Conservation (phyloP, 2,888 invertebrate genomes). For the Exephanes ischioxanthus region DNA sequence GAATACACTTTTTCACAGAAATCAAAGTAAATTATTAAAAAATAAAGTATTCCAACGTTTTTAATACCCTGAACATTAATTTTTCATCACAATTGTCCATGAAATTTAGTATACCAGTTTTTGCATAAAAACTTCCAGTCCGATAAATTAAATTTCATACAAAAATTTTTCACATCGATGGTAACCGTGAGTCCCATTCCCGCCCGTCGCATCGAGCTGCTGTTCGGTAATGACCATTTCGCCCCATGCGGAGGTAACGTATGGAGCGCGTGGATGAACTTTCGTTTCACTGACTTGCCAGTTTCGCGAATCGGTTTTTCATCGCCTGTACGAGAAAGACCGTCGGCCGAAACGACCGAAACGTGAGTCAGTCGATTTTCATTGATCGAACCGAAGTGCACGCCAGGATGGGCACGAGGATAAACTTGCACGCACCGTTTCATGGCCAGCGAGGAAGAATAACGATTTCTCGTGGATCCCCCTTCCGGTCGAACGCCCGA, state of each 20-base stretch:
- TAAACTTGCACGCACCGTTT: background rate
- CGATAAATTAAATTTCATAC: no score
- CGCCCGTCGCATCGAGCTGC: no score
- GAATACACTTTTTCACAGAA: no score
- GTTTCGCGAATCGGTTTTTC: conserved; percentile 25
- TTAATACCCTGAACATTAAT: no score
- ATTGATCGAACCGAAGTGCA: conserved; percentile 2
- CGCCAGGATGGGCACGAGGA: background rate
- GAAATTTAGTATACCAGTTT: no score
- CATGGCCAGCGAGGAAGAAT: conserved; percentile 19
- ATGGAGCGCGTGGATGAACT: conserved; percentile 5
- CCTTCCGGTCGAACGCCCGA: conserved; percentile 41
- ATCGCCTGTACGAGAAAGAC: background rate
- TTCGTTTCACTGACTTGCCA: conserved; percentile 7
- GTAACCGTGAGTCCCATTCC: no score
- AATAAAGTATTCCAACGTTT: no score
- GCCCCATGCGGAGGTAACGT: background rate
- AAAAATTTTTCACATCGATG: no score
- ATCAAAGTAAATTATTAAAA: no score
- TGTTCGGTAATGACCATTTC: no score
- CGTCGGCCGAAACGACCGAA: conserved; percentile 13
- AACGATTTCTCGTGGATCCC: conserved; percentile 51
- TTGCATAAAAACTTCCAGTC: no score
- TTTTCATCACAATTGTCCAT: no score
- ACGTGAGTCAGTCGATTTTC: background rate